Evolutionary conservation across 2,113 vertebrate species (phyloP), one percentile per base, ranked within the genome.

Genomic region (Hymenochirus boettgeri): DNA sequence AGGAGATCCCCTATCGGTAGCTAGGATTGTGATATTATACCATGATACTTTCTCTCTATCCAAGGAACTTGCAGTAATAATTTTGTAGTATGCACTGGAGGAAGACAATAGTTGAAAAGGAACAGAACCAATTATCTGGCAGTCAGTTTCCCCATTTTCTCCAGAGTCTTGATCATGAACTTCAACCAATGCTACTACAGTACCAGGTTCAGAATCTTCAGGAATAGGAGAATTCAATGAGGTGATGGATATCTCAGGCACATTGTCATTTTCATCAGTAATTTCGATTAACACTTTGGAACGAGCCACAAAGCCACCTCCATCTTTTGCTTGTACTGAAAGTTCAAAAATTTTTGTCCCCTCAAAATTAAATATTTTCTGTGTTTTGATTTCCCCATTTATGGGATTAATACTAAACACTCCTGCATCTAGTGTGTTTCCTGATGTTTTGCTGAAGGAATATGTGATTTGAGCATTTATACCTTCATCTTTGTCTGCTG

Each of bases 21-120:
- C 88, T 0, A 87, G 89, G 67, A 97, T 85, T 8, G 85, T 93
- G 1, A 98, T 67, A 5, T 92, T 94, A 75, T 96, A 96, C 58
- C 92, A 87, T 0, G 82, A 71, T 45, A 80, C 79, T 0, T 26
- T 65, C 70, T 97, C 94, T 18, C 95, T 78, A 73, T 98, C 95
- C 73, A 98, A 75, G 0, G 84, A 74, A n/a, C 86, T 88, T 0
- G 85, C 90, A 1, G 92, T 95, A 31, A 95, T 87, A 22, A 91
- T 42, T 52, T 80, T 88, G 54, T 84, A 86, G 5, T 79, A 83
- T 22, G 78, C 87, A 42, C 39, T 77, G 46, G 83, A 71, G 0
- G 83, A 86, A 0, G 56, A 67, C 22, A 83, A 33, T 19, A 90
- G 69, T 48, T 67, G 80, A 71, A 91, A 89, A 33, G 85, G 85